Base-by-base conservation (phyloP, 2,113 vertebrate genomes). In the Apteryx mantelli region DNA sequence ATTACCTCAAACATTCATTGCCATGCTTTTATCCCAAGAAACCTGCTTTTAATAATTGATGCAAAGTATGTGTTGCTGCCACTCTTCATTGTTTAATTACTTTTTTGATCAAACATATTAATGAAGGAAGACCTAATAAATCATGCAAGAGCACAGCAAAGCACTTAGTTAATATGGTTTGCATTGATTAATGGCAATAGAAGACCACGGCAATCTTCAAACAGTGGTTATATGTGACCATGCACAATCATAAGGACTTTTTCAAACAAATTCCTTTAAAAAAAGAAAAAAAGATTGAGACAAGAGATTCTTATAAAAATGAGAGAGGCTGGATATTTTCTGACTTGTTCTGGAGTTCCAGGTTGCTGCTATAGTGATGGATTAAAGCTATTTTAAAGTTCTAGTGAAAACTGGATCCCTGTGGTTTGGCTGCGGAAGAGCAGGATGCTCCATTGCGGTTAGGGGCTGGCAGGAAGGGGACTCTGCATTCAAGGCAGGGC, bases 81-180 rank as follows among this genome's bases (percentile, higher is more conserved):
- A 96, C 94, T 96, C 90, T 96, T 98, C 88, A 88, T 94, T 95
- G 95, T 96, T 98, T 98, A 98, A 98, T 98, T 98, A 98, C 97
- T 98, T 98, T 98, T 97, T 95, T 98, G 96, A 98, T 98, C 98
- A 98, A 98, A 98, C 81, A 97, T 92, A 94, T 97, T 98, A 98
- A 98, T 94, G 96, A 97, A 97, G 91, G 86, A 90, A 97, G 92
- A 92, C 73, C 65, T 96, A 97, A 98, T 97, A 98, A 97, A 97
- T 98, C 96, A 98, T 95, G 96, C 93, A 86, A 76, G 69, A 97
- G 94, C 89, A 95, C 83, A 97, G 96, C 0, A 15, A 97, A 98
- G 89, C 77, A 83, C 89, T 98, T 98, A 96, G 98, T 98, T 98
- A 98, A 97, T 97, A 97, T 74, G 81, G 96, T 89, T 95, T 98